Percentiles rank a stretch among this genome's conserved stretches.
phyloP scores from a whole-genome alignment of 1,140 invertebrate species.

The Atta texana region DNA sequence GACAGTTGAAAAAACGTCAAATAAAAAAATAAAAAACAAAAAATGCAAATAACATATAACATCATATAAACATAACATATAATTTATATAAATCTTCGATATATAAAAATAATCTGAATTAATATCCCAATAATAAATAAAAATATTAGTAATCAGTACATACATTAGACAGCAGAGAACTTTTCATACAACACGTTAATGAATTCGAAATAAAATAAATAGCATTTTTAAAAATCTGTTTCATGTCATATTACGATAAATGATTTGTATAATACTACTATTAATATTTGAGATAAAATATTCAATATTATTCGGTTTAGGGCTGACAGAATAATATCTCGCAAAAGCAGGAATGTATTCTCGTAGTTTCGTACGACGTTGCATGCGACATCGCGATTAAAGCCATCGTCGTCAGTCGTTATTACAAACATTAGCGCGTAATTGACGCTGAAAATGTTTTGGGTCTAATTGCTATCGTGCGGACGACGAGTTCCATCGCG shows the following conservation, averaged over 20 bases:
- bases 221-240: background rate
- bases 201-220: background rate
- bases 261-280: background rate
- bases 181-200: background rate
- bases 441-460: slow-evolving; percentile 67
- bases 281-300: slow-evolving; percentile 13
- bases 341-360: slow-evolving; percentile 30
- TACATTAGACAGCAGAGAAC: background rate
- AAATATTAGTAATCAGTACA: background rate
- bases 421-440: slow-evolving; percentile 67
- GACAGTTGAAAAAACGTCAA: background rate
- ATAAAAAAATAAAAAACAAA: background rate
- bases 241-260: background rate
- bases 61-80: background rate
- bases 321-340: background rate
- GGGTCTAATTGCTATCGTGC: slow-evolving; percentile 58
- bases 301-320: background rate
- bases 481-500: slow-evolving; percentile 31
- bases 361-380: slow-evolving; percentile 30
- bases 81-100: background rate
- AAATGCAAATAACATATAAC: background rate
- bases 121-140: background rate
- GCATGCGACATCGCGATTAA: slow-evolving; percentile 67
- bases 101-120: background rate
- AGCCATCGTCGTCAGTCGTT: slow-evolving; percentile 66